Evolutionary conservation across 2,888 invertebrate genomes (phyloP), one percentile per base, ranked within the genome.

Genomic region (Myopa testacea): DNA sequence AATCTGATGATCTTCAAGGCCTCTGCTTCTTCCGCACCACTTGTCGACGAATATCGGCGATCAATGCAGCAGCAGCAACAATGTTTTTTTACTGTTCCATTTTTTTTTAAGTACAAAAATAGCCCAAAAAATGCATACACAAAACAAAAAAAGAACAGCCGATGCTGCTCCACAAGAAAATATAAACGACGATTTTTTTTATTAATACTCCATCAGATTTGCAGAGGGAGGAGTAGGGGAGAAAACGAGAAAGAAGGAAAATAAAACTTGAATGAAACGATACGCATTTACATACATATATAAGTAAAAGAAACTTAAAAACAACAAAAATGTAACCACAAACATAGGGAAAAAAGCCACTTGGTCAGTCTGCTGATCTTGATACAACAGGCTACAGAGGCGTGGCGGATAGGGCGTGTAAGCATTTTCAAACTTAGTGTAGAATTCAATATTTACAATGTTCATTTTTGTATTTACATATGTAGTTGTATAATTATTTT

Each of bases 41-140:
- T 62, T 37, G 19, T 55, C 38, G 38, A 38, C 76, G 75, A 75
- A n/a, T 37, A 26, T 55, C 38, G 38, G 14, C 76, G 75, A 75
- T 67, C 67, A 67, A 55, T 75, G 75, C 55, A 76, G 60, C 37
- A 52, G 60, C 63, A 72, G 62, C 62, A 34, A 63, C 62, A 34
- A 4, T 65, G 6, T 65, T 26, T 19, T 34, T n/a, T 10, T 34
- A 26, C 65, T 34, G 34, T 38, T 37, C 38, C 65, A 6, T 63
- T 70, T 45, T 75, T 60, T 76, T 50, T 76, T n/a, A 50, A 67
- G 58, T 68, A 68, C 72, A 77, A 70, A 78, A 74, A 78, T 69
- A 74, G 69, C 60, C 26, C 14, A 52, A 68, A 74, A 55, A 63
- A 65, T 19, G 37, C n/a, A 70, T 6, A 45, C 26, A 58, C 12